Evolutionary conservation across 2,113 vertebrate species (phyloP).

Genomic region (Sceloporus tristichus): DNA sequence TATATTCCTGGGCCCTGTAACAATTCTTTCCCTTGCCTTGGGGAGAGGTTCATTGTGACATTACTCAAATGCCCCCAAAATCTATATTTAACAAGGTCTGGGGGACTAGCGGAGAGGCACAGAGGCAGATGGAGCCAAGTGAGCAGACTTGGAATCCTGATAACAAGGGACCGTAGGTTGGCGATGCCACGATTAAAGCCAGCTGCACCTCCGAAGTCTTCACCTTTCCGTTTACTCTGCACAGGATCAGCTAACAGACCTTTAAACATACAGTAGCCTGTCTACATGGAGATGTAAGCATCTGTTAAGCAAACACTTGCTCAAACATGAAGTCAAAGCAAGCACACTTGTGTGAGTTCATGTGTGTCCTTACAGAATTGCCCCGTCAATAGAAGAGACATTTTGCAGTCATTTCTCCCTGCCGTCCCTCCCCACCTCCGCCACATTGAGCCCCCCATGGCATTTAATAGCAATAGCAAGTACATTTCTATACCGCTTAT

Average conservation of each 20-base stretch:
- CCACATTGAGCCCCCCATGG: too few relatives aligned
- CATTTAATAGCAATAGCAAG: too few relatives aligned
- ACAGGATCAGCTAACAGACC: not conserved
- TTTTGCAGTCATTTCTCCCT: not conserved
- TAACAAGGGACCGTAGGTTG: not conserved
- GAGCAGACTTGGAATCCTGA: not conserved
- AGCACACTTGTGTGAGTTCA: not conserved
- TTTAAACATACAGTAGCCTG: constrained; percentile 3
- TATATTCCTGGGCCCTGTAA: not conserved
- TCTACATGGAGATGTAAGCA: not conserved
- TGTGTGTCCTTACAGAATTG: not conserved
- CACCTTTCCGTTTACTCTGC: not conserved
- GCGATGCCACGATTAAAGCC: not conserved
- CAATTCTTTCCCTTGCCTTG: not conserved
- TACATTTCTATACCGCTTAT: too few relatives aligned
- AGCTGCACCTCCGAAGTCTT: not conserved
- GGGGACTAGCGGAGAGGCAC: not conserved
- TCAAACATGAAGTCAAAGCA: not conserved
- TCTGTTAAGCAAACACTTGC: constrained; percentile 5
- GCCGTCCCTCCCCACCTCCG: not conserved
- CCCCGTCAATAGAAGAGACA: not conserved
- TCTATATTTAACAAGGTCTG: not conserved
- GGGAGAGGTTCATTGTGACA: not conserved
- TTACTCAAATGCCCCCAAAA: too few relatives aligned
- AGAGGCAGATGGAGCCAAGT: too few relatives aligned